A percentile compares a stretch with the other conserved stretches of the same genome.
phyloP scores from a whole-genome alignment of 2,113 vertebrate species.

The Osmerus mordax region DNA sequence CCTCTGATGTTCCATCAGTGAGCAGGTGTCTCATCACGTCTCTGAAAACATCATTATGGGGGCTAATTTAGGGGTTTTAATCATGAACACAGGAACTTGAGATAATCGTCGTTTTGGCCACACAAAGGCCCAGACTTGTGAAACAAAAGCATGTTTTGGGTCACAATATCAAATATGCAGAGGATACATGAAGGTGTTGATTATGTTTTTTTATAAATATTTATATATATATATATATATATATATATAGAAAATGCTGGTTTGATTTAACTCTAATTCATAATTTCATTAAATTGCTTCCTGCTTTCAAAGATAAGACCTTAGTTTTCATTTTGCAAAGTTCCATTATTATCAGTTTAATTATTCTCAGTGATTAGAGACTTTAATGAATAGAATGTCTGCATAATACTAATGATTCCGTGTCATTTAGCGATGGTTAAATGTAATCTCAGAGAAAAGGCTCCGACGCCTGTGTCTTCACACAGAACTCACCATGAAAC shows the following conservation, averaged over 20 bases:
- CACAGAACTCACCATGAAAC: constrained; percentile 17
- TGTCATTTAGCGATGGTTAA: constrained; percentile 52
- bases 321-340: constrained; percentile 62
- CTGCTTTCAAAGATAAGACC: constrained; percentile 64
- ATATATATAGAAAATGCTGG: constrained; percentile 12
- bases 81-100: constrained; percentile 24
- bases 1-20: not conserved
- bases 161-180: constrained; percentile 36
- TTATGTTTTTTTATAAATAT: too few species aligned
- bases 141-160: constrained; percentile 23
- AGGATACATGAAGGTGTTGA: not conserved
- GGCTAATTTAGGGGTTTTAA: constrained; percentile 23
- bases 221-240: too few species aligned
- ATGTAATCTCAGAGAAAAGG: constrained; percentile 32
- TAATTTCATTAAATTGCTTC: constrained; percentile 69
- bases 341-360: constrained; percentile 71
- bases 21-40: constrained; percentile 14
- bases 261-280: constrained; percentile 54
- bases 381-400: constrained; percentile 67
- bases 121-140: constrained; percentile 14
- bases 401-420: constrained; percentile 49
- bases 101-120: constrained; percentile 23
- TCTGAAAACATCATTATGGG: constrained; percentile 6
- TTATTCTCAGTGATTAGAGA: constrained; percentile 66
- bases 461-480: constrained; percentile 10